Evolutionary conservation across 1,140 invertebrate species (phyloP), one percentile per base, ranked within the genome.

Genomic region (Cyrtorhinus lividipennis): DNA sequence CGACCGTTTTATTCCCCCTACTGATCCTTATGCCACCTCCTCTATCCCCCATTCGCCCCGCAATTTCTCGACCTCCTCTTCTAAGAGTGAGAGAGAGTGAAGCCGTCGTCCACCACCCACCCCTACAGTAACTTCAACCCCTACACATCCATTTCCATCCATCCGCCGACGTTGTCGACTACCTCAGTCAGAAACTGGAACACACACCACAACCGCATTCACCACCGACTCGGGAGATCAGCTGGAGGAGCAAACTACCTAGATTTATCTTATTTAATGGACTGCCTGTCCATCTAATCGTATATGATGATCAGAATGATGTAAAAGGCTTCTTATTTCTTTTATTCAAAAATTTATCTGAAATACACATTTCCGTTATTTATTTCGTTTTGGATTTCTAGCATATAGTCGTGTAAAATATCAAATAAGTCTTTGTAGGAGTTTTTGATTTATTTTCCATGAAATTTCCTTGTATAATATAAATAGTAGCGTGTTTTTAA

Each of bases 1-100:
- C 53, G 62, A 22, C 48, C 48, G 15, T 63, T 58, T 44, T 57
- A 57, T 15, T 23, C 62, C 13, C 62, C 62, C n/a, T 63, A 63
- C 53, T 63, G 46, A 63, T 59, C 48, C 10, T 53, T 53, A 20
- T 53, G 8, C 48, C 8, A 8, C 20, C 48, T 53, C 20, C 48
- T 53, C 20, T 20, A 10, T 22, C 48, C 48, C 48, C 48, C 48
- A 5, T 53, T 53, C 48, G 18, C 48, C 8, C 10, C 10, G 5
- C 48, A 10, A 10, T 53, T 53, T 20, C 20, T 8, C 5, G 48
- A 53, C 48, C 8, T 53, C 20, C 48, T 53, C 3, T 53, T 53
- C 18, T 53, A 12, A 12, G 18, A 53, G 20, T 10, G 48, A 53
- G 18, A 12, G 5, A 53, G 10, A 8, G 20, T 20, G 18, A 12